Conservation (phyloP, 23 tunicate species). For the Trididemnum clinides region DNA sequence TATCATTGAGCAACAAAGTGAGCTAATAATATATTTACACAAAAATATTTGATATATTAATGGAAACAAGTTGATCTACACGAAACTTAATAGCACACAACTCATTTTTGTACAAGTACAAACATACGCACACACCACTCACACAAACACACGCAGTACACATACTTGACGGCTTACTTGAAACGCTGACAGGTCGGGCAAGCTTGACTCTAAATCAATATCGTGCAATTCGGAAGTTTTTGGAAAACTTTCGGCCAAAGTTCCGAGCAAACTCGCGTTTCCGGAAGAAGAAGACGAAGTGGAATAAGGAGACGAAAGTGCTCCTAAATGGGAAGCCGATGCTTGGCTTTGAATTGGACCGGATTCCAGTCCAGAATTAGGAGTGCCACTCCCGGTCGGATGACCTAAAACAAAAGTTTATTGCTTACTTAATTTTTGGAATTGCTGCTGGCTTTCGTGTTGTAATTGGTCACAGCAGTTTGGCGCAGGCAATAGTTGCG, state of each 20-base stretch:
- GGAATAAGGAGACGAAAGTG: conserved; percentile 31
- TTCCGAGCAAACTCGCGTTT: conserved; percentile 50
- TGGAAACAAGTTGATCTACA: no score
- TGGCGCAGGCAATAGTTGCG: no score
- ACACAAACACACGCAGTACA: neutral
- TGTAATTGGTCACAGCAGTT: no score
- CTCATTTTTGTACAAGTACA: no score
- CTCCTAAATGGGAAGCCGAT: neutral
- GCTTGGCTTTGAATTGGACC: neutral
- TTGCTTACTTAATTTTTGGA: neutral
- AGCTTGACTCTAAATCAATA: conserved; percentile 82
- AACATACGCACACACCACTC: no score
- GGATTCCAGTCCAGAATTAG: conserved; percentile 11
- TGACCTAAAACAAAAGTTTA: conserved; percentile 21
- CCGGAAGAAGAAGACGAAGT: conserved; percentile 54
- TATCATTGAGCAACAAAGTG: no score
- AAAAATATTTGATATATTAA: no score
- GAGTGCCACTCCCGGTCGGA: conserved; percentile 42
- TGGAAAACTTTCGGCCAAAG: conserved; percentile 42
- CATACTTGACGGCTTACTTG: conserved; percentile 43
- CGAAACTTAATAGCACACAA: no score
- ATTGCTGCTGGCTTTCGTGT: neutral
- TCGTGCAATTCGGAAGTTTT: conserved; percentile 37
- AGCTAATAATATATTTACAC: no score
- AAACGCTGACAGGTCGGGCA: conserved; percentile 78